Percentiles rank a stretch among this genome's conserved stretches.
Conservation (phyloP, 2,797 vertebrate genomes). For the Lacerta agilis region DNA sequence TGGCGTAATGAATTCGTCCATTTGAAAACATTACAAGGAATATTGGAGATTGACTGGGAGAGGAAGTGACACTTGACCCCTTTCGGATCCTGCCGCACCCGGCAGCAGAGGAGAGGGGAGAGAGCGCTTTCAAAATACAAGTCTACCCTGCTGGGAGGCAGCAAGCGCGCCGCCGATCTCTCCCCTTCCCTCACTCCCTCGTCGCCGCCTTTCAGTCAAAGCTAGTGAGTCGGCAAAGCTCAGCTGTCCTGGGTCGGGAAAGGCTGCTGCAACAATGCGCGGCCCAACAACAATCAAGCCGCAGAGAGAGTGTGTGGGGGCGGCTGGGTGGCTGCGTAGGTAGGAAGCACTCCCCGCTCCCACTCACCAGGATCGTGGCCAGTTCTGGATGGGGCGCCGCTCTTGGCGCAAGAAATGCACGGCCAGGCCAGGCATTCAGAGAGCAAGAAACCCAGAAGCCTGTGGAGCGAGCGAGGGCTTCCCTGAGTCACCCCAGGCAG, state of each 20-base stretch:
- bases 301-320: no score
- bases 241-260: conserved; percentile 16
- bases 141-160: conserved; percentile 35
- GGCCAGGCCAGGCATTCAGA: neutral
- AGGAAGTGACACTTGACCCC: conserved; percentile 76
- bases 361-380: neutral
- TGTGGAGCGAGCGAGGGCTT: neutral
- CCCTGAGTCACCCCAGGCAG: neutral
- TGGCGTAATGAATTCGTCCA: conserved; percentile 68
- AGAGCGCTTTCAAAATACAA: conserved; percentile 67
- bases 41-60: conserved; percentile 66
- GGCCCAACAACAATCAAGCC: no score
- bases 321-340: neutral
- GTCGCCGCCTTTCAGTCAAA: conserved; percentile 34
- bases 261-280: neutral
- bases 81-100: conserved; percentile 41
- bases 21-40: conserved; percentile 67
- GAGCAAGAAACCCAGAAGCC: neutral
- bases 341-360: neutral
- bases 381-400: neutral
- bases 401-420: neutral
- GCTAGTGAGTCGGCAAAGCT: conserved; percentile 28
- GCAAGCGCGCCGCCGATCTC: neutral
- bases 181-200: neutral
- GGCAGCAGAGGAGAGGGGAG: conserved; percentile 53